Base-by-base conservation (phyloP, 2,113 vertebrate genomes). In the Erythrolamprus reginae region DNA sequence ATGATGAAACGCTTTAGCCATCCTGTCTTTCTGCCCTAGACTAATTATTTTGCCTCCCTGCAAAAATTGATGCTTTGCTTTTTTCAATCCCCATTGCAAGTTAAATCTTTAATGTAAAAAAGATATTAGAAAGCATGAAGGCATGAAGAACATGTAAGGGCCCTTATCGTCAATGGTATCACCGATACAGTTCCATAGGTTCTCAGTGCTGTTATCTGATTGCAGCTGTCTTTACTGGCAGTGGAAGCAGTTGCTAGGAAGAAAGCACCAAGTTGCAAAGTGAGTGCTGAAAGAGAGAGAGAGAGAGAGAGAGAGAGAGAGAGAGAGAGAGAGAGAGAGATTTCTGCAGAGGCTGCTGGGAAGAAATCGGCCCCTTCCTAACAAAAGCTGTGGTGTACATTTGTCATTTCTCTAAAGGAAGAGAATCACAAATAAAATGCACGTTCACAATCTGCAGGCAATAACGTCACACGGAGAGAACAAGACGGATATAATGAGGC, bases 241-340 rank as follows among this genome's bases (percentile, higher is more conserved):
- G 28, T n/a, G 83, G 26, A n/a, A 47, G 28, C 48, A 84, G 83
- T 84, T 55, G 52, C 51, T 42, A 12, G 21, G 52, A 56, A 6
- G 33, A 23, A 9, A 58, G 47, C 33, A 56, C 38, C 52, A 87
- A 58, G 21, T 28, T 87, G 38, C 86, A 33, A 26, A 42, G 24
- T 58, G 53, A 45, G 26, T 61, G 55, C 7, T 47, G 12, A 1
- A 28, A 61, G 0, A 9, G 10, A 61, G 50, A 15, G 21, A 19
- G 45, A 1, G 1, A 23, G 15, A n/a, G 21, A 19, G 45, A 1
- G 1, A 23, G 15, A n/a, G n/a, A 61, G 0, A 9, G 10, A 61
- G 50, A 15, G 12, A 1, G 19, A 61, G 0, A 9, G 10, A 61
- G 50, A 15, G 21, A 19, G 45, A 1, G 1, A 23, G 15, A n/a